A percentile compares a stretch with the other conserved stretches of the same genome.
phyloP scores from a whole-genome alignment of 2,797 vertebrate species.

The Chrysolophus pictus region DNA sequence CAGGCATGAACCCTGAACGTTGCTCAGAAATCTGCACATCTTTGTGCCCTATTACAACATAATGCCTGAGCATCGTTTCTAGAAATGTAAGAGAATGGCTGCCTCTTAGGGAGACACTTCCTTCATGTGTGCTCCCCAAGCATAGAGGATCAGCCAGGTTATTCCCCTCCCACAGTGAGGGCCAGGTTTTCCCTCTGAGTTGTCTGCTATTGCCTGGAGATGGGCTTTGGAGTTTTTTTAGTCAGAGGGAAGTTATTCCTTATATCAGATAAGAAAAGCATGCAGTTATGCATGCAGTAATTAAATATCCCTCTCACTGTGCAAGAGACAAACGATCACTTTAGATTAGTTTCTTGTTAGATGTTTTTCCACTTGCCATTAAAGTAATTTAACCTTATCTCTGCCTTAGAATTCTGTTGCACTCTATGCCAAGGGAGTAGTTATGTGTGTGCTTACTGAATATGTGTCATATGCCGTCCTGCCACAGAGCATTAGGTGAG shows the following conservation, averaged over 20 bases:
- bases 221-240: not conserved
- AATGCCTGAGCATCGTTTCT: not conserved
- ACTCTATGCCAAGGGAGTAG: fast-evolving
- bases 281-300: constrained; percentile 18
- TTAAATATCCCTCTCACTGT: constrained; percentile 47
- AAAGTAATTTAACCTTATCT: constrained; percentile 36
- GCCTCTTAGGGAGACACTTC: not conserved
- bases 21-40: not conserved
- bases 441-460: not conserved
- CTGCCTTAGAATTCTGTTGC: constrained; percentile 6
- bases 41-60: not conserved
- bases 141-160: not conserved
- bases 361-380: constrained; percentile 16
- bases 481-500: not conserved
- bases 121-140: not conserved
- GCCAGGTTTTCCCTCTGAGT: not conserved
- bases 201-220: not conserved
- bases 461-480: constrained; percentile 3
- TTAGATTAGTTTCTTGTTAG: constrained; percentile 24
- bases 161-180: not conserved
- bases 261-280: constrained; percentile 38
- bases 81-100: not conserved
- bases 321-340: constrained; percentile 33
- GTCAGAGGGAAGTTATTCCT: constrained; percentile 17
- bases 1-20: not conserved